These are phyloP conservation scores for Chaetodon trifasciatus DNA, from an alignment of 2,797 vertebrate species.

Conservation along the genomic window DNA sequence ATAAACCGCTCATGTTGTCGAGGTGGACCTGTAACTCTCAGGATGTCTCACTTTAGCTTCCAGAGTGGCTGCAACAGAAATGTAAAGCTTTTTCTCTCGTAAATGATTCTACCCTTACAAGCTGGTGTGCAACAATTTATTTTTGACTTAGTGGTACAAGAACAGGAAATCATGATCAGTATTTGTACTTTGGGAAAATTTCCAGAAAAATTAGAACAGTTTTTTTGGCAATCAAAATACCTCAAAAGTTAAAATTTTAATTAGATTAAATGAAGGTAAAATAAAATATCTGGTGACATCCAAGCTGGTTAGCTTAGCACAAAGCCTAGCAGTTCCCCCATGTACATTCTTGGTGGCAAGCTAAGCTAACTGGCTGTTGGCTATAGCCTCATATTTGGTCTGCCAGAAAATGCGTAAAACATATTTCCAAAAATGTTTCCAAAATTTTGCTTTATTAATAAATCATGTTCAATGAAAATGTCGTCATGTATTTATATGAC, in stretches of 20 bases:
- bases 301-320: conserved; percentile 13
- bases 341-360: too few species aligned
- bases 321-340: background rate
- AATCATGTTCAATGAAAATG: conserved; percentile 58
- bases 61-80: conserved; percentile 9
- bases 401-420: background rate
- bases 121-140: background rate
- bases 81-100: conserved; percentile 11
- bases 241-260: background rate
- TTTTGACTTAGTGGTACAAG: conserved; percentile 5
- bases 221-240: background rate
- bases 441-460: conserved; percentile 14
- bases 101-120: background rate
- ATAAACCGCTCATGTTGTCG: conserved; percentile 13
- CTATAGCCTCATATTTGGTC: background rate
- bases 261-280: too few species aligned
- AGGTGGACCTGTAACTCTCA: conserved; percentile 36
- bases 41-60: conserved; percentile 36
- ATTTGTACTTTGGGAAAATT: background rate
- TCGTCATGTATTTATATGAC: conserved; percentile 26
- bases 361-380: background rate
- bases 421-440: background rate
- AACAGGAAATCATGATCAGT: conserved; percentile 25
- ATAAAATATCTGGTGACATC: too few species aligned
- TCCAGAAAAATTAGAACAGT: background rate